These are phyloP conservation scores for Dromius quadrimaculatus DNA, from an alignment of 2,888 invertebrate genomes.

Conservation along the genomic window DNA sequence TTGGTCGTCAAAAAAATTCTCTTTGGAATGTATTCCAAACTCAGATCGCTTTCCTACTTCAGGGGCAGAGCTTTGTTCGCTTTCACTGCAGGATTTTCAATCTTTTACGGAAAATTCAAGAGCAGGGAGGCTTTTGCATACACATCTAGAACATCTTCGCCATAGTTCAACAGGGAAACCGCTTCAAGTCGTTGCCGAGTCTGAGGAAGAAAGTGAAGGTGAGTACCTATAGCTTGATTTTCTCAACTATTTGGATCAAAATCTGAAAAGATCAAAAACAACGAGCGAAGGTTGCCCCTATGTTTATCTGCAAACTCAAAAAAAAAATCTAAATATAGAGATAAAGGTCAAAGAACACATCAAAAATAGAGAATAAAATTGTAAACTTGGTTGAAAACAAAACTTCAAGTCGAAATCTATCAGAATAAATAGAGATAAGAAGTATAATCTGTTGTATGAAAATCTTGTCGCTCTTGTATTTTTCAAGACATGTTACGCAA, in stretches of 20 bases:
- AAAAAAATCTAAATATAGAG: too few relatives aligned
- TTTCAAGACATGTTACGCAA: too few relatives aligned
- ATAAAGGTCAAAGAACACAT: too few relatives aligned
- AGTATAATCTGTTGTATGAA: too few relatives aligned
- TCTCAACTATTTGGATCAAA: too few relatives aligned
- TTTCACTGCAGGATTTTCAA: constrained; percentile 75
- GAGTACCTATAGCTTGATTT: background rate
- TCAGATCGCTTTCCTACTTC: constrained; percentile 69
- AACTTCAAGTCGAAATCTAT: too few relatives aligned
- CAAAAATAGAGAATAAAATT: too few relatives aligned
- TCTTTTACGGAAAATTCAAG: constrained; percentile 67
- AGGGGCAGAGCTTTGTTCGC: constrained; percentile 71
- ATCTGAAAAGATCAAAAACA: background rate
- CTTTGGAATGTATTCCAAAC: constrained; percentile 70
- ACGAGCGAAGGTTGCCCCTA: background rate
- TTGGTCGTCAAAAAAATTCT: constrained; percentile 74
- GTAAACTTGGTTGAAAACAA: too few relatives aligned
- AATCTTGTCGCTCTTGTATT: too few relatives aligned
- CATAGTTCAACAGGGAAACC: constrained; percentile 72
- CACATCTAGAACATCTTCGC: constrained; percentile 73
- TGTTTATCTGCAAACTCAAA: too few relatives aligned
- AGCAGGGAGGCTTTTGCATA: constrained; percentile 71
- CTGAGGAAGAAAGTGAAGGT: constrained; percentile 61
- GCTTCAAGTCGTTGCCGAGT: constrained; percentile 69
- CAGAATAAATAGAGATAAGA: too few relatives aligned